Evolutionary conservation across 2,113 vertebrate species (phyloP).

Genomic region (Hemiprocne comata): DNA sequence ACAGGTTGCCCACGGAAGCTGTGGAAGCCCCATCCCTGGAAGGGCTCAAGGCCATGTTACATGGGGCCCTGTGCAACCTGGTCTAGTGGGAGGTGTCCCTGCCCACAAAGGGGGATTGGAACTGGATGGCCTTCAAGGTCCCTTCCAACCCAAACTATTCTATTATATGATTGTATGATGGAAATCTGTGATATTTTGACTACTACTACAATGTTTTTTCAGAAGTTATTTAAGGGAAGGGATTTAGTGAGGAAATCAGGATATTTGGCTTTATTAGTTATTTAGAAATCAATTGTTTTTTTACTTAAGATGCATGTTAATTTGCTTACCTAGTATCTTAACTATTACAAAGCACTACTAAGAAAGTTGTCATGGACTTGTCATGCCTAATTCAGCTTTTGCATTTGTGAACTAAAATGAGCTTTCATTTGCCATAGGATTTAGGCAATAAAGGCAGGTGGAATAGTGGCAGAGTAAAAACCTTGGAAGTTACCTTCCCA

Average conservation of each 20-base stretch:
- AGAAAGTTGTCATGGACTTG: background rate
- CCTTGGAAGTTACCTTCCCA: background rate
- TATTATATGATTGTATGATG: too few relatives aligned
- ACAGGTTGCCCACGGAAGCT: too few relatives aligned
- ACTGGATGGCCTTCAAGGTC: too few relatives aligned
- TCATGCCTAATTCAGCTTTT: background rate
- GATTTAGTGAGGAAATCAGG: background rate
- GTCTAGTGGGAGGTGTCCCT: too few relatives aligned
- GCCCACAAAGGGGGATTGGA: too few relatives aligned
- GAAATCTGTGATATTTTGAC: background rate
- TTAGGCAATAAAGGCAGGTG: background rate
- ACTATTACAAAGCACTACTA: background rate
- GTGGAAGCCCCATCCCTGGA: too few relatives aligned
- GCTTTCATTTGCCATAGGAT: background rate
- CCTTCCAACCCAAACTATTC: too few relatives aligned
- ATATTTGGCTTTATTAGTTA: background rate
- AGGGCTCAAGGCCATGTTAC: too few relatives aligned
- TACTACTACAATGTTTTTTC: background rate
- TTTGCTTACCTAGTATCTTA: background rate
- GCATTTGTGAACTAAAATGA: background rate
- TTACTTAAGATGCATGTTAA: background rate
- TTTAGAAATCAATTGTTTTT: background rate
- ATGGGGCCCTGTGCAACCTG: too few relatives aligned
- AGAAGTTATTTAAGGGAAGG: background rate
- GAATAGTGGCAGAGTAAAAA: background rate